phyloP scores from a whole-genome alignment of 2,888 invertebrate species.

The Phalera bucephala region DNA sequence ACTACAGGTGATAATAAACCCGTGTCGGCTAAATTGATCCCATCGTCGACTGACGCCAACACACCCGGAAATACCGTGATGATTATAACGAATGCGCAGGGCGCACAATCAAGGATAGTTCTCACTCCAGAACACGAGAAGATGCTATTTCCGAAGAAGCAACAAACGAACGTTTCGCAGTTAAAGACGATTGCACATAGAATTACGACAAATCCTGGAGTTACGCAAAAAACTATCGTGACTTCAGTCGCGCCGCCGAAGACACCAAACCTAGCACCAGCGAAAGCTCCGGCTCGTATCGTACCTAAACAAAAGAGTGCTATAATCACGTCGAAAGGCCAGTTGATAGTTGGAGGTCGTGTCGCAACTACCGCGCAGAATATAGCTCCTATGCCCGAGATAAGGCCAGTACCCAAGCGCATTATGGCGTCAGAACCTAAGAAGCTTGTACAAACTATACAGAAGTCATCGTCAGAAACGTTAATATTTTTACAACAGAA shows the following conservation, averaged over 20 bases:
- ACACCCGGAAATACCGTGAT: conserved; percentile 82
- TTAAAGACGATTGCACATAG: conserved; percentile 66
- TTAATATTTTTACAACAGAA: conserved; percentile 74
- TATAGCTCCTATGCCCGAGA: conserved; percentile 75
- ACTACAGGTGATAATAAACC: conserved; percentile 54
- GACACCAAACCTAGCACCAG: conserved; percentile 23
- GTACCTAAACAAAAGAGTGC: conserved; percentile 73
- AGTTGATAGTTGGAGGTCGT: conserved; percentile 75
- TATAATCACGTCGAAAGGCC: conserved; percentile 83
- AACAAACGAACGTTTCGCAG: conserved; percentile 63
- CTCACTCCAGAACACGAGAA: conserved; percentile 85
- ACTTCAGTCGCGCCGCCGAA: conserved; percentile 31
- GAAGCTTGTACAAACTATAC: conserved; percentile 61
- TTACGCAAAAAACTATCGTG: conserved; percentile 48
- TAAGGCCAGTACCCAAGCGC: conserved; percentile 60
- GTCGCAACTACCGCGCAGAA: conserved; percentile 71
- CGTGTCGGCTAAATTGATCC: conserved; percentile 67
- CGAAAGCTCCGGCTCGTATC: conserved; percentile 59
- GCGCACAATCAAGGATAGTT: conserved; percentile 83
- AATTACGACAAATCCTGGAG: conserved; percentile 46
- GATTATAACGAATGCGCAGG: conserved; percentile 85
- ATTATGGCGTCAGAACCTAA: conserved; percentile 61
- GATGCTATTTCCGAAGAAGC: conserved; percentile 80
- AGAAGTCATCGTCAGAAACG: conserved; percentile 63
- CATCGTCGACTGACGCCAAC: conserved; percentile 53